Base-by-base conservation (phyloP, 2,888 invertebrate species). In the Dioctria rufipes region DNA sequence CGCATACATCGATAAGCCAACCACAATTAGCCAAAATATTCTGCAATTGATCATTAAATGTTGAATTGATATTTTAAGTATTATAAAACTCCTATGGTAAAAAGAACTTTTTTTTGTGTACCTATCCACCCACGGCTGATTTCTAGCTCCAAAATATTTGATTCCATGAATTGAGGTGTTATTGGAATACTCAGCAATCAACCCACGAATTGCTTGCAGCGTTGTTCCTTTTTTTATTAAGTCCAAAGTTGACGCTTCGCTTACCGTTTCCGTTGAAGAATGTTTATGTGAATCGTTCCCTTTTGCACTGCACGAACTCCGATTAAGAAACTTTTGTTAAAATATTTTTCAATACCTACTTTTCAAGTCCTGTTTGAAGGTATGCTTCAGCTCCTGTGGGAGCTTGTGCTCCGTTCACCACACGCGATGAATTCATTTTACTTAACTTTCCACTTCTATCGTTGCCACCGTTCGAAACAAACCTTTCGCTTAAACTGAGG, bases 21-120 rank as follows among this genome's bases (percentile, higher is more conserved):
- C 90, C 85, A 91, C 89, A 69, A 91, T 87, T 11, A 91, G 86
- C 92, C 92, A 93, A 85, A 92, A 92, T 63, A 92, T 85, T 85
- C 92, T 93, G 84, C 83, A 61, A 58, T 25, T 25, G 25, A 2
- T 25, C 25, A 25, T 25, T 25, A 25, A 25, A 25, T 25, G 25
- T 25, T 25, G 25, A n/a, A n/a, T n/a, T n/a, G n/a, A n/a, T n/a
- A n/a, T 25, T 25, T 25, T 25, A 25, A 4, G 0, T 3, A 8
- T 3, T 8, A 5, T 13, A 6, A 54, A 6, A 54, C 13, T 6
- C 5, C 1, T 25, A 25, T 25, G 3, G 3, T 9, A 5, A 54
- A n/a, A 54, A 54, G 13, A 54, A 54, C 11, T 54, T n/a, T 9
- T 4, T 2, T 25, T 25, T 25, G 25, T 25, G 25, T 4, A 54